Evolutionary conservation across 2,113 vertebrate genomes (phyloP).

Genomic region (Lichenostomus cassidix): DNA sequence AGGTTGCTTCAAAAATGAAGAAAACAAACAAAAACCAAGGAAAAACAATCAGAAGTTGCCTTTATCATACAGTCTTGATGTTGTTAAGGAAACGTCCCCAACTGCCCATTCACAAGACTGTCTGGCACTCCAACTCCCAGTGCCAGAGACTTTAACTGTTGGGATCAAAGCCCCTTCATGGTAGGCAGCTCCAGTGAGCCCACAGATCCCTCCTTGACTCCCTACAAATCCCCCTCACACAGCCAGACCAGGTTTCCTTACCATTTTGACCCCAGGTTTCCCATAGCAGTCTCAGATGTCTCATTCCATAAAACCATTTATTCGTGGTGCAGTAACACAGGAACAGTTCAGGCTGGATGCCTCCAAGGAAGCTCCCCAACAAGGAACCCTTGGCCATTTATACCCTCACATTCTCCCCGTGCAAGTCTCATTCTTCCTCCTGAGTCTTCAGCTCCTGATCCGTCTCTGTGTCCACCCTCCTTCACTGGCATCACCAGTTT

Average conservation of each 20-base stretch:
- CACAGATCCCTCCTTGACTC: neutral
- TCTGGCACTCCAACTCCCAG: neutral
- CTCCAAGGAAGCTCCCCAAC: neutral
- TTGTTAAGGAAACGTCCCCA: neutral
- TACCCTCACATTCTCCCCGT: neutral
- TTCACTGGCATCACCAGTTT: neutral
- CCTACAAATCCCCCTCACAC: neutral
- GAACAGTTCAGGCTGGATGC: neutral
- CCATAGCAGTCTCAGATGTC: no score
- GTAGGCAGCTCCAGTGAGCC: neutral
- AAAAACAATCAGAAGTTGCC: neutral
- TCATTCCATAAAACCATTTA: neutral
- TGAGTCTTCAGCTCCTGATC: neutral
- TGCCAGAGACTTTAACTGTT: neutral
- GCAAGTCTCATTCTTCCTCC: rapidly evolving
- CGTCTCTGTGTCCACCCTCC: neutral
- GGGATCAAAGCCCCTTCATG: neutral
- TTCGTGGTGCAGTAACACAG: neutral
- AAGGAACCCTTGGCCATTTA: neutral
- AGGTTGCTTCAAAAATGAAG: neutral
- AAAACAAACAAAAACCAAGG: neutral
- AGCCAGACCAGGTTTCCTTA: neutral
- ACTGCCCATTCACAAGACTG: neutral
- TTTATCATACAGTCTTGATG: neutral
- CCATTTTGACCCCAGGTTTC: neutral